phyloP scores from a whole-genome alignment of 2,888 invertebrate genomes.

The Agapostemon virescens region DNA sequence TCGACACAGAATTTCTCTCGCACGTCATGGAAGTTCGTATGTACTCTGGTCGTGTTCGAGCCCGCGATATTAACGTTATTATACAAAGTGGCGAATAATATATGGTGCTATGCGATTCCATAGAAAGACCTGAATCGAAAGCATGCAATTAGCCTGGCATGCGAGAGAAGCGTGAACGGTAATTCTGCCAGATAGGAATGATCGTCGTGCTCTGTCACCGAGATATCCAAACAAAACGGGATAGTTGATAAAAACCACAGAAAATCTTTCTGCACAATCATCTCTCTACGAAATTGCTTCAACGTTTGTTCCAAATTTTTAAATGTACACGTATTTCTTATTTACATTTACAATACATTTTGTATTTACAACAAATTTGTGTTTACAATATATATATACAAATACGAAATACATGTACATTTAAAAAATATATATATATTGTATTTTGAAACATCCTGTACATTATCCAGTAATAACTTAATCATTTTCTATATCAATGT shows the following conservation, averaged over 20 bases:
- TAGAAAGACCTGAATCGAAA: not conserved
- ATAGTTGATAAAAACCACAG: not conserved
- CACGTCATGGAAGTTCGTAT: conserved; percentile 5
- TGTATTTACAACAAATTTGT: no score
- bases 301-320: no score
- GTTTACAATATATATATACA: no score
- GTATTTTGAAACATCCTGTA: not conserved
- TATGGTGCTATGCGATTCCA: not conserved
- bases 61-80: conserved; percentile 27
- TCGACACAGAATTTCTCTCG: conserved; percentile 53
- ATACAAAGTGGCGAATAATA: conserved; percentile 9
- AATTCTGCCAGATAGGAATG: not conserved
- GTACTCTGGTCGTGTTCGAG: conserved; percentile 20
- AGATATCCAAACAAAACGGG: not conserved
- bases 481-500: not conserved
- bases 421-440: no score
- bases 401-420: no score
- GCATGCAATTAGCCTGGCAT: not conserved
- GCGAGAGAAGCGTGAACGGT: not conserved
- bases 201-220: not conserved
- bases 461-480: not conserved
- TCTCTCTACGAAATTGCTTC: not conserved
- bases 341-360: no score
- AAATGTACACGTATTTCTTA: no score
- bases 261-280: not conserved